Evolutionary conservation across 2,888 invertebrate species (phyloP), one percentile per base, ranked within the genome.

Genomic region (Mantis religiosa): DNA sequence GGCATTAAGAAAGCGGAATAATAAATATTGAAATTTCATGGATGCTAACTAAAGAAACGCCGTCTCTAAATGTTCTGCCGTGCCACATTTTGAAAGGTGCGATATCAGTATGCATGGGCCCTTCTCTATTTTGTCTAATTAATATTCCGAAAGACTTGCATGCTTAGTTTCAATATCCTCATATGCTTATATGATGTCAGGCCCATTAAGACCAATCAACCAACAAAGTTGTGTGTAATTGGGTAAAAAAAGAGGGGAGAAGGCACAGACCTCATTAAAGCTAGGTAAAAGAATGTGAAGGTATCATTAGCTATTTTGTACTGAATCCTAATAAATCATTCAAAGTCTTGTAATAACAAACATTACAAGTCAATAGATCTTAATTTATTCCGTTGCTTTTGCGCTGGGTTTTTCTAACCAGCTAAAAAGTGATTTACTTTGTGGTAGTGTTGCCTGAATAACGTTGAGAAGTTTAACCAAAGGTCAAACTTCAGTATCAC

Each of bases 331-430:
- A 71, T 71, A 71, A 71, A 85, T 85, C 47, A 85, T 47, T 85
- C 85, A 85, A 34, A 41, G 41, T n/a, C 85, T 47, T 85, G 47
- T 85, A 83, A 88, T 88, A 88, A 88, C 83, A 88, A 88, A 88
- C 84, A 88, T 88, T 88, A 88, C 88, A 41, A 88, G 83, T 83
- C 88, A 88, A 88, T 88, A 88, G 41, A 88, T 83, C 88, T 88
- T 88, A 88, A 88, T 88, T 88, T 88, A 88, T 88, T 88, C 88
- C 84, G 88, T 88, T n/a, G 83, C 47, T 47, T 84, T 88, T 88
- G 83, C 84, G 83, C 84, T 28, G 71, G 34, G 82, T 71, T 71
- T 82, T 28, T 47, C 20, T 25, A 83, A 84, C 34, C 54, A 4
- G 30, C 30, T 30, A 30, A 30, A 30, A 88, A 83, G 54, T 88